A percentile compares a stretch with the other conserved stretches of the same genome.
Conservation (phyloP, 2,113 vertebrate species). For the Etia nguti region DNA sequence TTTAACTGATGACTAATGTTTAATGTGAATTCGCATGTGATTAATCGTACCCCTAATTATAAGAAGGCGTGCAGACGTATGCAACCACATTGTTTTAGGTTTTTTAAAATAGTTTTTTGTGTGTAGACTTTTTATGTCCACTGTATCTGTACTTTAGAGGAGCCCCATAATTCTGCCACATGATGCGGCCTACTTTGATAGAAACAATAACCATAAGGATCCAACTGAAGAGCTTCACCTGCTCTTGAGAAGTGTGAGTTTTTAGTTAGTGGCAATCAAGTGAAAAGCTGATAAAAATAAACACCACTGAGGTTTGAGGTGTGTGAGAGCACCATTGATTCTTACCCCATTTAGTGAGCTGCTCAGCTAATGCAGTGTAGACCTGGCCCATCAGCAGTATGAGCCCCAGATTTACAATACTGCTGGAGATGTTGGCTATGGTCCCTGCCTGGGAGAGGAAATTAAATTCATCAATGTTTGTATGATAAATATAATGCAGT, state of each 20-base stretch:
- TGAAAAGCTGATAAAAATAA: not conserved
- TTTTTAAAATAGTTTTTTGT: not conserved
- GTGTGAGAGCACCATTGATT: not conserved
- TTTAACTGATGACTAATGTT: not conserved
- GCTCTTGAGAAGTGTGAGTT: not conserved
- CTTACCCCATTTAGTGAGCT: conserved; percentile 80
- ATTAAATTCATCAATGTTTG: not conserved
- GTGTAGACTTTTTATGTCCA: not conserved
- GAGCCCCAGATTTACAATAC: conserved; percentile 74
- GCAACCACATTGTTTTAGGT: not conserved
- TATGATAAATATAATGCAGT: not conserved
- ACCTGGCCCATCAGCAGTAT: conserved; percentile 78
- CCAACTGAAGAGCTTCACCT: not conserved
- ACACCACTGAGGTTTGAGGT: not conserved
- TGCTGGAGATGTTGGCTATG: conserved; percentile 77
- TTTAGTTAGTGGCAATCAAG: not conserved
- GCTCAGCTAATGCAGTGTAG: conserved; percentile 75
- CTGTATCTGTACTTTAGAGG: not conserved
- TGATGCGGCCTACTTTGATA: not conserved
- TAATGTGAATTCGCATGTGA: not conserved
- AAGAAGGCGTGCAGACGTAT: not conserved
- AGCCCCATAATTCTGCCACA: not conserved
- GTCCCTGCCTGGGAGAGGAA: conserved; percentile 68
- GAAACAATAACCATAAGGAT: not conserved
- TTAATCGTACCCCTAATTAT: not conserved